Evolutionary conservation across 2,113 vertebrate genomes (phyloP), one percentile per base, ranked within the genome.

Genomic region (Clarias gariepinus): DNA sequence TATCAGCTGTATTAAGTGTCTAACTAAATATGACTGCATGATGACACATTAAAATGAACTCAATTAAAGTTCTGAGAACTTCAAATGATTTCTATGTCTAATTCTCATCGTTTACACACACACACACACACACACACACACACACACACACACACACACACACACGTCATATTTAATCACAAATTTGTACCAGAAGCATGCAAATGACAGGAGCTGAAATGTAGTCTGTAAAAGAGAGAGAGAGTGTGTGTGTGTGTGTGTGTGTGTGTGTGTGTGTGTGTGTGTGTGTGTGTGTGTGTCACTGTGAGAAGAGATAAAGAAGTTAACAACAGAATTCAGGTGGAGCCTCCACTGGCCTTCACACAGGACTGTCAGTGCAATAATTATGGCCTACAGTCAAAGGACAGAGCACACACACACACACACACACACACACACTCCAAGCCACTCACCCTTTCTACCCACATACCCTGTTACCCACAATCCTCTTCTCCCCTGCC

Each of bases 271-370:
- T 90, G 83, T 73, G 88, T 90, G 90, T 86, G 83, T 87, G 88
- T 41, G 83, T 91, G 74, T 57, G 82, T 91, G 81, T 73, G 87
- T 90, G 90, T 87, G 82, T 89, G 88, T 87, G 88, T 93, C 91
- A 92, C 91, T 85, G 90, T 86, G 87, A 92, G 89, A 90, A 87
- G 81, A 85, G 91, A 92, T 90, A 90, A 80, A 92, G 87, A 88
- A 81, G 90, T 88, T 85, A 60, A 76, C 87, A 91, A 88, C 88
- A 88, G 91, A 85, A 90, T 93, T 92, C 90, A 87, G 80, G 84
- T 89, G 86, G 82, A 78, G 83, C 84, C 12, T 33, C 86, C 81
- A 88, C 85, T 85, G 83, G 81, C 73, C 85, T 82, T 88, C 88
- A 89, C 90, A 89, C 82, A 66, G 68, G 58, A 71, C 41, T 77